These are phyloP conservation scores for Rhagonycha lutea DNA, from an alignment of 2,888 invertebrate genomes.

Conservation along the genomic window DNA sequence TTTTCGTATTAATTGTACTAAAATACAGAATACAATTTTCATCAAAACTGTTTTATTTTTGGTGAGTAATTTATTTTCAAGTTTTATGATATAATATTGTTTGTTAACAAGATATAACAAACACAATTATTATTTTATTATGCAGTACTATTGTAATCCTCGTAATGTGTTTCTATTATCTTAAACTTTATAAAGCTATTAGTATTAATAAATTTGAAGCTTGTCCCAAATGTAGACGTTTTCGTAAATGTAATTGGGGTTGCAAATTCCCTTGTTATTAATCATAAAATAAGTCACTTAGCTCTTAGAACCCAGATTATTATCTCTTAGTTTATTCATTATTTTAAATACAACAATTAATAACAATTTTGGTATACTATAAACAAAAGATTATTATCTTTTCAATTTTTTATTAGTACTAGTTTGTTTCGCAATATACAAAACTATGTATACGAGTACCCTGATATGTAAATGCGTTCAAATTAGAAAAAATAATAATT, in stretches of 20 bases:
- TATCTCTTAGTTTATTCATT: neutral
- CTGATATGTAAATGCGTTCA: neutral
- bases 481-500: neutral
- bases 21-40: no score
- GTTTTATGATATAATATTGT: neutral
- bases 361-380: neutral
- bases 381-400: no score
- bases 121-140: neutral
- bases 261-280: neutral
- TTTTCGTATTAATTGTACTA: no score
- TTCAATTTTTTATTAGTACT: no score
- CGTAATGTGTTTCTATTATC: neutral
- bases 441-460: no score
- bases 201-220: neutral
- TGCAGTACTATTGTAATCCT: neutral
- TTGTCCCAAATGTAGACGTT: neutral
- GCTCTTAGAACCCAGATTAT: neutral
- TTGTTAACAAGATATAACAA: neutral
- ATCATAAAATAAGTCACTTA: neutral
- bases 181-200: neutral
- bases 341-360: neutral
- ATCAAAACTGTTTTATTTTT: no score
- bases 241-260: neutral
- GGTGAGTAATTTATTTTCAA: no score
- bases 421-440: no score